Evolutionary conservation across 2,888 invertebrate genomes (phyloP).

Genomic region (Drosophila melanosoma): DNA sequence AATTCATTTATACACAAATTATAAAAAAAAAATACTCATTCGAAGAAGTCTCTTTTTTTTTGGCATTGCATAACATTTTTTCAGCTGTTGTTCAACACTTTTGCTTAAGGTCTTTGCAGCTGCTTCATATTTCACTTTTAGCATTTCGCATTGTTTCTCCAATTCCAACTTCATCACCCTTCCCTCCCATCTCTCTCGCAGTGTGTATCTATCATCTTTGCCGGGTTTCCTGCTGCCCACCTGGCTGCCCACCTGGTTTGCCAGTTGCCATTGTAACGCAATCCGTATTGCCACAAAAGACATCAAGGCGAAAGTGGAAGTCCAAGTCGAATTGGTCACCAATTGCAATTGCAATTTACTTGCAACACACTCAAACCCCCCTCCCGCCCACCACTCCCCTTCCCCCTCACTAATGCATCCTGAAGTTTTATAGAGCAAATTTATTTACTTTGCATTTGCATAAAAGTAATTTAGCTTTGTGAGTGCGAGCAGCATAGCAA

Average conservation of each 20-base stretch:
- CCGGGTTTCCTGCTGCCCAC: conserved; percentile 26
- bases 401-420: conserved; percentile 12
- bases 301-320: conserved; percentile 69
- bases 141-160: conserved; percentile 2
- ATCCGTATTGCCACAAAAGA: conserved; percentile 33
- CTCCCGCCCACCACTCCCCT: background rate
- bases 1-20: no score
- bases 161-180: background rate
- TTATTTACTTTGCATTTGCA: conserved; percentile 78
- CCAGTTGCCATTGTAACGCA: conserved; percentile 46
- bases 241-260: conserved; percentile 32
- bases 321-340: conserved; percentile 55
- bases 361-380: background rate
- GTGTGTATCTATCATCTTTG: conserved; percentile 35
- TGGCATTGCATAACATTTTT: conserved; percentile 16
- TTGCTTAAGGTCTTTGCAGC: conserved; percentile 3
- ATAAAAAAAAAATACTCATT: background rate
- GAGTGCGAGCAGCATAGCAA: conserved; percentile 52
- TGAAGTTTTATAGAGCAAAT: conserved; percentile 69
- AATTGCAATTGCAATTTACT: conserved; percentile 38
- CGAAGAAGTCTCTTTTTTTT: background rate
- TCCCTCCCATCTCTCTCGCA: no score
- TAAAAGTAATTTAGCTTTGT: conserved; percentile 72
- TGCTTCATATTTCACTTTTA: conserved; percentile 36
- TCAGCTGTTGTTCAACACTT: conserved; percentile 7